Evolutionary conservation across 92 coral and sea anemone genomes (phyloP).

Genomic region (Bergia puertoricense): DNA sequence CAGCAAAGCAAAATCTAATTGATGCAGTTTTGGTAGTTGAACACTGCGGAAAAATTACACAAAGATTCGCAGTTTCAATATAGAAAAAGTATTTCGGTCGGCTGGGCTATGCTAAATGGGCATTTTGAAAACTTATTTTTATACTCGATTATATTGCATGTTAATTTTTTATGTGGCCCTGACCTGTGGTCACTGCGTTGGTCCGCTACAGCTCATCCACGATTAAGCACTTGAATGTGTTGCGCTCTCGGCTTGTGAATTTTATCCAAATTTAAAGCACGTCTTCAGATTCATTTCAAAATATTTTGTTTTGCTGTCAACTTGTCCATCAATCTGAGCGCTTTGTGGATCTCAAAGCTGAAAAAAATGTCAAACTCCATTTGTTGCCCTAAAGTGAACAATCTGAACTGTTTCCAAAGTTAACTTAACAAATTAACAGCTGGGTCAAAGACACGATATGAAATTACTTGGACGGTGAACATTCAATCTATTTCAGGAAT

Average conservation of each 20-base stretch:
- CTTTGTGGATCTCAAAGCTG: neutral
- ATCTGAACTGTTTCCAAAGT: neutral
- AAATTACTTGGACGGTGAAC: neutral
- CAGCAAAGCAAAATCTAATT: too few relatives aligned
- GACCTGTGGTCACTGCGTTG: slow-evolving; percentile 31
- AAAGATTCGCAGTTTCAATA: too few relatives aligned
- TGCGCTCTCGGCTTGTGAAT: neutral
- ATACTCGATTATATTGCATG: slow-evolving; percentile 2
- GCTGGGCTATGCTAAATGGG: neutral
- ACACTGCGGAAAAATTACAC: too few relatives aligned
- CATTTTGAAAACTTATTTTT: neutral
- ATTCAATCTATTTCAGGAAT: slow-evolving; percentile 36
- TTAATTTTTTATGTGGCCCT: neutral
- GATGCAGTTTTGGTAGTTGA: too few relatives aligned
- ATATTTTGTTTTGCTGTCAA: neutral
- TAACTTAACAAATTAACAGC: slow-evolving; percentile 19
- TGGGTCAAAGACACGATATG: neutral
- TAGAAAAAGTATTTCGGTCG: too few relatives aligned
- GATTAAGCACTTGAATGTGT: slow-evolving; percentile 1
- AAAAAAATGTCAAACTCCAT: neutral
- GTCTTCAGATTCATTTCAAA: neutral
- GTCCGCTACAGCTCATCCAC: neutral
- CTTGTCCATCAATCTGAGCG: too few relatives aligned
- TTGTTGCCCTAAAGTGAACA: neutral
- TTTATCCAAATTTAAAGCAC: neutral